These are phyloP conservation scores for Sphenopsis melanotis DNA, from an alignment of 2,797 vertebrate genomes.

Conservation along the genomic window DNA sequence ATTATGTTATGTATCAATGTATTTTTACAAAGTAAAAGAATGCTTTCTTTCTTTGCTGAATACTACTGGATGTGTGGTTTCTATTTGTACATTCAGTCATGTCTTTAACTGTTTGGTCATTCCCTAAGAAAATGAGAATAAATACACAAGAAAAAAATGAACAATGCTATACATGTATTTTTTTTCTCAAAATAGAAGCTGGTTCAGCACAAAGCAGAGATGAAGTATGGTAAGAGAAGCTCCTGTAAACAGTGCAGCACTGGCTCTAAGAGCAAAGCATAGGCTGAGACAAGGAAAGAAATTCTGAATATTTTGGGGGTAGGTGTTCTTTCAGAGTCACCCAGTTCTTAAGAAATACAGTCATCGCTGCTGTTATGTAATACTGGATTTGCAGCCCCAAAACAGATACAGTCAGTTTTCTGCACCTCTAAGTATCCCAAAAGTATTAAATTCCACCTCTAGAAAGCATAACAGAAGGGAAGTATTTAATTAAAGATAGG, in stretches of 20 bases:
- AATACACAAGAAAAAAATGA: background rate
- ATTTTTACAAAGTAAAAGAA: background rate
- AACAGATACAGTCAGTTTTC: background rate
- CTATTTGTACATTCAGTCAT: background rate
- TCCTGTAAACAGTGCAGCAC: background rate
- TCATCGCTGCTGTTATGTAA: background rate
- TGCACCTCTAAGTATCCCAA: background rate
- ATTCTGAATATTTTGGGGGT: rapidly evolving
- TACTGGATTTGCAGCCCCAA: background rate
- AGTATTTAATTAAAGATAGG: background rate
- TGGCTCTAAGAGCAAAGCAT: background rate
- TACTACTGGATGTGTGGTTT: background rate
- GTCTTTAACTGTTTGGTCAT: background rate
- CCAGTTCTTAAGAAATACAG: background rate
- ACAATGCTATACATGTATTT: background rate
- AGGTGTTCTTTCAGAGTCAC: background rate
- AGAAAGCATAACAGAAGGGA: background rate
- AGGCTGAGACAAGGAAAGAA: background rate
- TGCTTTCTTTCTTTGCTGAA: background rate
- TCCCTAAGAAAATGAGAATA: background rate
- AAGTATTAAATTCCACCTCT: background rate
- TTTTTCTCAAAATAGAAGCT: background rate
- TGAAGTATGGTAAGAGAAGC: background rate
- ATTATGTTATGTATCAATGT: background rate
- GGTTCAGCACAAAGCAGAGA: background rate